phyloP scores from a whole-genome alignment of 1,140 invertebrate species.

The Drosophila teissieri region DNA sequence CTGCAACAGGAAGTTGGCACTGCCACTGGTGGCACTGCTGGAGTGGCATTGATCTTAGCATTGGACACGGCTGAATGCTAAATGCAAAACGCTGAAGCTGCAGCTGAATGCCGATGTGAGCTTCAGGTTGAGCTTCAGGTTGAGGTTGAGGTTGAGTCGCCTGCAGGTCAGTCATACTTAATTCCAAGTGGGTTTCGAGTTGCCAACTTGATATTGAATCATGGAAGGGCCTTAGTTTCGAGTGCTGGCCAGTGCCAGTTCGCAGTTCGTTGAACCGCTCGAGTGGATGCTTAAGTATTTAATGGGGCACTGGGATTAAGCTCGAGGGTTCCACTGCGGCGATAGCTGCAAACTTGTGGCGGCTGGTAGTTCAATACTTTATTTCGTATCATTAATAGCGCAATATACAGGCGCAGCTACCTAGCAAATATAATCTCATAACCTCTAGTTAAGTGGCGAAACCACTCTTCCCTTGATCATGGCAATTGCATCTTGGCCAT shows the following conservation, averaged over 20 bases:
- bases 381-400: too few species aligned
- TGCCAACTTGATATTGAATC: conserved; percentile 57
- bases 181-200: conserved; percentile 62
- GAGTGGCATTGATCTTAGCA: conserved; percentile 81
- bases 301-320: conserved; percentile 51
- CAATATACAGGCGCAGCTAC: too few species aligned
- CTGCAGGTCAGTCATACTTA: conserved; percentile 66
- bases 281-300: conserved; percentile 39
- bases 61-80: conserved; percentile 61
- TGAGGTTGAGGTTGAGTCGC: conserved; percentile 54
- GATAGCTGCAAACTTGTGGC: background rate
- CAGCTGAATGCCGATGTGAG: conserved; percentile 31
- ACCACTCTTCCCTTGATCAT: conserved; percentile 9
- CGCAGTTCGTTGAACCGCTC: conserved; percentile 43
- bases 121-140: conserved; percentile 43
- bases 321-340: conserved; percentile 5
- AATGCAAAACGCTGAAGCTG: conserved; percentile 30
- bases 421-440: background rate
- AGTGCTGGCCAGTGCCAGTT: conserved; percentile 28
- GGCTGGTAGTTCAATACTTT: too few species aligned
- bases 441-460: background rate
- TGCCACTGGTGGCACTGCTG: conserved; percentile 19
- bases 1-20: conserved; percentile 72
- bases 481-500: conserved; percentile 7
- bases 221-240: conserved; percentile 48